These are phyloP conservation scores for Anguilla anguilla DNA, from an alignment of 2,797 vertebrate species.

Conservation along the genomic window DNA sequence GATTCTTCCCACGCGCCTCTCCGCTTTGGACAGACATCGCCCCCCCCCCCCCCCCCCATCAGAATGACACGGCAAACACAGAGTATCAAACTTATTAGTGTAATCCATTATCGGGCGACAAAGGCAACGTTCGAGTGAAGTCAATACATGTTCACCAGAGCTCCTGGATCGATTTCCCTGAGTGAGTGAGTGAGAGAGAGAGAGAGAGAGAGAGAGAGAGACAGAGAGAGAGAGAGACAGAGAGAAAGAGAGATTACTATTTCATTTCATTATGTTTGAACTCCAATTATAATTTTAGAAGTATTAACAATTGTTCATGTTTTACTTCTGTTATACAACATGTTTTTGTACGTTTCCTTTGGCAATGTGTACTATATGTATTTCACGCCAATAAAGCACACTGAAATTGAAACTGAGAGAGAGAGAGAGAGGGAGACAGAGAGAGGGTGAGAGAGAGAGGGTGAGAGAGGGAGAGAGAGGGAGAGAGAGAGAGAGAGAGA, in stretches of 20 bases:
- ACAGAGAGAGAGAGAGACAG: not conserved
- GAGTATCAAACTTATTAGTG: conserved; percentile 44
- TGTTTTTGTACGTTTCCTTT: too few relatives aligned
- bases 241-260: too few relatives aligned
- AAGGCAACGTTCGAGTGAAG: conserved; percentile 25
- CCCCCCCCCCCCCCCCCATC: not conserved
- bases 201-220: not conserved
- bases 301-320: too few relatives aligned
- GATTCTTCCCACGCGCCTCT: conserved; percentile 24
- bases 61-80: conserved; percentile 27
- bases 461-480: too few relatives aligned
- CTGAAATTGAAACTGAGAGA: too few relatives aligned
- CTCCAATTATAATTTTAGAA: too few relatives aligned
- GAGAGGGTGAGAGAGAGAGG: too few relatives aligned
- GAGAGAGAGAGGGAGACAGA: not conserved
- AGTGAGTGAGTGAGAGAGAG: not conserved
- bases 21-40: not conserved
- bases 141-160: conserved; percentile 25
- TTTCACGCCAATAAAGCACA: too few relatives aligned
- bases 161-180: conserved; percentile 39
- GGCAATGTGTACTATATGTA: too few relatives aligned
- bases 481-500: not conserved
- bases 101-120: conserved; percentile 45
- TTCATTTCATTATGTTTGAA: too few relatives aligned
- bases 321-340: too few relatives aligned